These are phyloP conservation scores for Oikopleura vanhoeffeni DNA, from an alignment of 23 tunicate genomes.

Conservation along the genomic window DNA sequence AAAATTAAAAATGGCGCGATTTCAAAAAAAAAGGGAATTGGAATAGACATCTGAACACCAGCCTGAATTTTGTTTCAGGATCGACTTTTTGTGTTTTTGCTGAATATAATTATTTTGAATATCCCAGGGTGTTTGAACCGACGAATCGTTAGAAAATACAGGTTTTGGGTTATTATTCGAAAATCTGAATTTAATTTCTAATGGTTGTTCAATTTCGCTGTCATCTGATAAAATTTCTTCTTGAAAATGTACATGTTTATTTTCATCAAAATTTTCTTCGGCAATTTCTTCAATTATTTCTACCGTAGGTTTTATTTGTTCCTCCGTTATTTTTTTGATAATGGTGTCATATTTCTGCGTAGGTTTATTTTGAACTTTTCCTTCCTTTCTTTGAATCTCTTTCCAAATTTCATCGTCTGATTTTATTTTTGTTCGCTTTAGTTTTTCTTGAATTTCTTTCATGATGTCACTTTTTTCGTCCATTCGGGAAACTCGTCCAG, in stretches of 20 bases:
- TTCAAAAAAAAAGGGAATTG: no score
- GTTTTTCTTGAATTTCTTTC: neutral
- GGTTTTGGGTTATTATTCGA: neutral
- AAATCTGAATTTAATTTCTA: neutral
- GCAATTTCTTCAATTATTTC: neutral
- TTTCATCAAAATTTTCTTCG: neutral
- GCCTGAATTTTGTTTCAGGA: neutral
- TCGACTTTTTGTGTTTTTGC: neutral
- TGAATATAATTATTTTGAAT: neutral
- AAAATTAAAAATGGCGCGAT: no score
- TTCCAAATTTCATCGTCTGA: conserved; percentile 8
- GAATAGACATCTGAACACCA: no score
- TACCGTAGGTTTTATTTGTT: no score
- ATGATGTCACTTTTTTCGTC: neutral
- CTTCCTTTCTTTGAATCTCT: neutral
- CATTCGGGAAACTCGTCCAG: neutral
- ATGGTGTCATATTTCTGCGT: no score
- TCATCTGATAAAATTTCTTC: neutral
- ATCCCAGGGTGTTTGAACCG: neutral
- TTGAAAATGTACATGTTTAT: neutral
- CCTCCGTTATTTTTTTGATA: no score
- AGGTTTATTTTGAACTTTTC: neutral
- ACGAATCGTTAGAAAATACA: neutral
- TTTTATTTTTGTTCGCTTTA: neutral
- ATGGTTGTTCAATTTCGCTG: neutral